Evolutionary conservation across 1,140 invertebrate genomes (phyloP).

Genomic region (Nephotettix cincticeps): DNA sequence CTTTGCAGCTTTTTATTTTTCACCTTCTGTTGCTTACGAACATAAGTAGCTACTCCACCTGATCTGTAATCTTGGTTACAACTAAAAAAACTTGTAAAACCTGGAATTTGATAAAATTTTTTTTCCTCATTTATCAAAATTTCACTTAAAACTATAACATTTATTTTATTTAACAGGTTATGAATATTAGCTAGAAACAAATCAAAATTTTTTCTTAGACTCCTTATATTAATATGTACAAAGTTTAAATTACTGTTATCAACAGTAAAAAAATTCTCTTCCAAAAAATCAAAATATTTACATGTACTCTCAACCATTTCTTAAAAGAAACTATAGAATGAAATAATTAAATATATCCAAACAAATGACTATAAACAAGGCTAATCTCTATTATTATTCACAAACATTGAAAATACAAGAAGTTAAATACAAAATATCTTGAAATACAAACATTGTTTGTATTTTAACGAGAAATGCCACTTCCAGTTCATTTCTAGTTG

Average conservation of each 20-base stretch:
- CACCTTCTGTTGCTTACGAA: no score
- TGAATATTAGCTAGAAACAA: no score
- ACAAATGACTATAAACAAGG: neutral
- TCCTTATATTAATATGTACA: neutral
- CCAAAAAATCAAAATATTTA: neutral
- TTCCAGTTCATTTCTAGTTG: neutral
- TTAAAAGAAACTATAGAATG: neutral
- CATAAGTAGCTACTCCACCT: no score
- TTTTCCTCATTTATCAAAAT: no score
- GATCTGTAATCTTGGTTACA: no score
- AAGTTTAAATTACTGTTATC: neutral
- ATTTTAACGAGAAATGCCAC: neutral
- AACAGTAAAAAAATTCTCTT: neutral
- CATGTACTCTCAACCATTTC: neutral
- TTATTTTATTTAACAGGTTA: no score
- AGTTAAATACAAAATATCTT: neutral
- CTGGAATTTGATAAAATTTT: no score
- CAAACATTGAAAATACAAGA: neutral
- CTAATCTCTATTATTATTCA: neutral
- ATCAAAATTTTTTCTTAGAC: no score
- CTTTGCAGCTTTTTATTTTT: no score
- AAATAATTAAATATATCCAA: neutral
- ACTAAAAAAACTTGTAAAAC: no score
- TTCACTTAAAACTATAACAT: no score
- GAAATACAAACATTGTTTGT: neutral